Percentiles rank a stretch among this genome's conserved stretches.
phyloP scores from a whole-genome alignment of 2,888 invertebrate species.

The Erebia epiphron region DNA sequence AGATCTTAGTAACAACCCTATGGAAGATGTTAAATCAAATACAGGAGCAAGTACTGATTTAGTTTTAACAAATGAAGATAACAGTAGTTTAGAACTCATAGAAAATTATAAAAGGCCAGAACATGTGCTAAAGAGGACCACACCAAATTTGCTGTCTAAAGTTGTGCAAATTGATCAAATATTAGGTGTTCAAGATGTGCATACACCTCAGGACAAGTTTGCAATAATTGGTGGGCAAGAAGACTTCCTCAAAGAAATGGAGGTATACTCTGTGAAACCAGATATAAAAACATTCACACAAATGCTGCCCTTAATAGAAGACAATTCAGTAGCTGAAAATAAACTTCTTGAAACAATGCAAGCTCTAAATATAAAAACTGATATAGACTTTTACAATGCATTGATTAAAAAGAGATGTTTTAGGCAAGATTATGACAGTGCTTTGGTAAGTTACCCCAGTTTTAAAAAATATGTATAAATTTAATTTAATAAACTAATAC shows the following conservation, averaged over 20 bases:
- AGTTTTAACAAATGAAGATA: slow-evolving; percentile 10
- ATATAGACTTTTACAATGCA: slow-evolving; percentile 93
- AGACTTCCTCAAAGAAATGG: slow-evolving; percentile 91
- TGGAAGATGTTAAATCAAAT: neutral
- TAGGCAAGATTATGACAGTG: slow-evolving; percentile 86
- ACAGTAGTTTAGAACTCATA: slow-evolving; percentile 32
- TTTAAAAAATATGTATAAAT: neutral
- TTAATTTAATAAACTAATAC: neutral
- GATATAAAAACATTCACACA: slow-evolving; percentile 91
- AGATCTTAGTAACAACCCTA: neutral
- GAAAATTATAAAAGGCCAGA: slow-evolving; percentile 32
- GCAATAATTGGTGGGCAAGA: slow-evolving; percentile 90
- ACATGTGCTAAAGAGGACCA: slow-evolving; percentile 47
- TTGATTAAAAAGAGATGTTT: slow-evolving; percentile 91
- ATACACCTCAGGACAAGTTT: slow-evolving; percentile 85
- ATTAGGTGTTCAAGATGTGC: slow-evolving; percentile 82
- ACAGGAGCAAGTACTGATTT: slow-evolving; percentile 9
- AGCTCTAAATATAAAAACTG: slow-evolving; percentile 83
- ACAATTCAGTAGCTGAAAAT: slow-evolving; percentile 86
- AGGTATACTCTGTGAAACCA: slow-evolving; percentile 85
- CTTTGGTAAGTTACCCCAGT: slow-evolving; percentile 82
- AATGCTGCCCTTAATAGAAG: slow-evolving; percentile 88
- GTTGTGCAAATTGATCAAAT: slow-evolving; percentile 84
- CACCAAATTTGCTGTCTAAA: slow-evolving; percentile 86
- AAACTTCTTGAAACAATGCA: slow-evolving; percentile 85